Evolutionary conservation across 1,140 invertebrate species (phyloP).

Genomic region (Thaumatotibia leucotreta): DNA sequence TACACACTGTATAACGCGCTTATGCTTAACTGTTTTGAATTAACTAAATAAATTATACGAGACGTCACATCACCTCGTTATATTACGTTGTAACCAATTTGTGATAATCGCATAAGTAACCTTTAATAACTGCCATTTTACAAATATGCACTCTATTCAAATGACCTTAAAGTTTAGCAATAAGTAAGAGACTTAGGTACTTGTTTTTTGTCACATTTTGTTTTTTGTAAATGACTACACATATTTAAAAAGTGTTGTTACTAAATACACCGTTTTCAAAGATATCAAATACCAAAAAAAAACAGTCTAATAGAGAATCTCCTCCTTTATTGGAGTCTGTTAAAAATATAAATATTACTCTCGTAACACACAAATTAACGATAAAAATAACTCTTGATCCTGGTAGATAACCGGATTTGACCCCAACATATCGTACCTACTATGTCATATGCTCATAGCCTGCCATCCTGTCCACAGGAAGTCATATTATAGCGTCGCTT

Average conservation of each 20-base stretch:
- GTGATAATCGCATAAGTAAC: not conserved
- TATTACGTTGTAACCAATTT: not conserved
- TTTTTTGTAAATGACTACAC: too few relatives aligned
- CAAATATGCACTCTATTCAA: not conserved
- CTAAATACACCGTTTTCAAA: too few relatives aligned
- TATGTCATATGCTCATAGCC: not conserved
- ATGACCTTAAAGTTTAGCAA: not conserved
- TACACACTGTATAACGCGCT: not conserved
- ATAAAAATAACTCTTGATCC: not conserved
- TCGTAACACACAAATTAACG: not conserved
- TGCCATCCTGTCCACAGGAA: constrained; percentile 10
- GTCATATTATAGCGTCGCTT: not conserved
- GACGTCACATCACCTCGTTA: not conserved
- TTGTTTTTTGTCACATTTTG: too few relatives aligned
- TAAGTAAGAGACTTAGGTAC: too few relatives aligned
- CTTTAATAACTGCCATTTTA: not conserved
- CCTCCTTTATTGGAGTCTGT: too few relatives aligned
- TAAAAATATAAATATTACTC: too few relatives aligned
- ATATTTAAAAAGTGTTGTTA: too few relatives aligned
- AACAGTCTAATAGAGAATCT: too few relatives aligned
- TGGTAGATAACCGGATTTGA: not conserved
- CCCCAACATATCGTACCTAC: not conserved
- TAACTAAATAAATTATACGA: constrained; percentile 7
- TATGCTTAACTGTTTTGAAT: not conserved
- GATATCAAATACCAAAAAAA: too few relatives aligned